Conservation (phyloP, 2,797 vertebrate species). For the Rhinatrema bivittatum region DNA sequence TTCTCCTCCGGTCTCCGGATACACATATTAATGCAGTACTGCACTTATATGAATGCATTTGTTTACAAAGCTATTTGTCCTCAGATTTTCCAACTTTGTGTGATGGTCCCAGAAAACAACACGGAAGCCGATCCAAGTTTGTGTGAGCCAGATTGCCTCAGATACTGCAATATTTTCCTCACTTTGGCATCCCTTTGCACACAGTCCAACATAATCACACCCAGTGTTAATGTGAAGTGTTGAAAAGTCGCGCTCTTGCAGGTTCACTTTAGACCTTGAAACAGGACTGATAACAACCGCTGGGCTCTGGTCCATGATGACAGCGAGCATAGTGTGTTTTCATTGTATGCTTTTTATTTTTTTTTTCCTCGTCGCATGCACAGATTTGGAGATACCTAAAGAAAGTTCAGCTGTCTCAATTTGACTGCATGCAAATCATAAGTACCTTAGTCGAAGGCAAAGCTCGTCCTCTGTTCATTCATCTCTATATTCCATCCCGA, state of each 20-base stretch:
- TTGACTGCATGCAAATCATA: constrained; percentile 13
- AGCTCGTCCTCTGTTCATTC: constrained; percentile 5
- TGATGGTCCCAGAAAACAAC: too few relatives aligned
- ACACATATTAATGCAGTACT: too few relatives aligned
- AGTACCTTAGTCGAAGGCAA: not conserved
- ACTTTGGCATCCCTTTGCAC: not conserved
- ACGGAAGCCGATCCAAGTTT: too few relatives aligned
- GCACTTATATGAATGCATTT: too few relatives aligned
- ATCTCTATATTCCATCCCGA: constrained; percentile 2
- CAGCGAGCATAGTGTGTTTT: not conserved
- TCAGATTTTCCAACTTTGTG: constrained; percentile 6
- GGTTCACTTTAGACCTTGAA: constrained; percentile 7
- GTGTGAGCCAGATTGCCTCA: not conserved
- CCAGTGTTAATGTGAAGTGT: not conserved
- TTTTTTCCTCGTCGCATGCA: constrained; percentile 5
- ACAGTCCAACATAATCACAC: constrained; percentile 2
- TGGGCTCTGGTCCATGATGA: constrained; percentile 6
- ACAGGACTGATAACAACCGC: not conserved
- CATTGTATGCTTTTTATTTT: too few relatives aligned
- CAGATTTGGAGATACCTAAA: not conserved
- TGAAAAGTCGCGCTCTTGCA: constrained; percentile 14
- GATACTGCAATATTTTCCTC: not conserved
- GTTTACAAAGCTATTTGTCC: constrained; percentile 5
- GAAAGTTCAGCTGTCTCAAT: constrained; percentile 7
- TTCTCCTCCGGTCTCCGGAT: too few relatives aligned